phyloP scores from a whole-genome alignment of 2,797 vertebrate species.

The Melanotaenia boesemani region DNA sequence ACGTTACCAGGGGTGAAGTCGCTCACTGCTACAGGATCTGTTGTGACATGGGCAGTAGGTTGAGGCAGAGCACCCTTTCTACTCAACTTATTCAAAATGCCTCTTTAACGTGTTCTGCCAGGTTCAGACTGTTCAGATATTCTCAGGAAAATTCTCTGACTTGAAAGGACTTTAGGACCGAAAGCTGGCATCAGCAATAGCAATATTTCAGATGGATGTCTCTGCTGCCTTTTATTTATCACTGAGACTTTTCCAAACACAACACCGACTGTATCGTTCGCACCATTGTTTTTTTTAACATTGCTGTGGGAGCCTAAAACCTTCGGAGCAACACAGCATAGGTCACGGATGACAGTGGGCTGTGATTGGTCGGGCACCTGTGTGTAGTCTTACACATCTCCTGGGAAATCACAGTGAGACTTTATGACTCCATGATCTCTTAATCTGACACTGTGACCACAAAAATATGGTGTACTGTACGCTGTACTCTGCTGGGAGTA shows the following conservation, averaged over 20 bases:
- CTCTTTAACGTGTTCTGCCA: not conserved
- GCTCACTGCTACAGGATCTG: not conserved
- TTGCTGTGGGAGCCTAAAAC: not conserved
- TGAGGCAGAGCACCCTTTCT: not conserved
- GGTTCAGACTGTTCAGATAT: no score
- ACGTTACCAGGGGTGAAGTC: no score
- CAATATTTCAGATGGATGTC: not conserved
- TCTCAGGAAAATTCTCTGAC: no score
- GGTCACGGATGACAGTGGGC: slow-evolving; percentile 1
- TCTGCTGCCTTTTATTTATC: not conserved
- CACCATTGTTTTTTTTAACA: not conserved
- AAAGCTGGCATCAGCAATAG: not conserved
- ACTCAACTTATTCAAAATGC: no score
- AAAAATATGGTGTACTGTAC: not conserved
- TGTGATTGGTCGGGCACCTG: not conserved
- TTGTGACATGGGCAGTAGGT: not conserved
- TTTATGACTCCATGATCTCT: slow-evolving; percentile 7
- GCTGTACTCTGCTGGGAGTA: not conserved
- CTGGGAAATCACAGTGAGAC: not conserved
- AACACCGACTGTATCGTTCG: not conserved
- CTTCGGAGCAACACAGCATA: not conserved
- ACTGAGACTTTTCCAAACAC: not conserved
- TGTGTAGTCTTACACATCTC: slow-evolving; percentile 1
- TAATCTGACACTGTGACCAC: not conserved
- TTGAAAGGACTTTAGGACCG: no score